Percentiles rank a stretch among this genome's conserved stretches.
Evolutionary conservation across 2,888 invertebrate species (phyloP).

Genomic region (Stratiomys singularior): DNA sequence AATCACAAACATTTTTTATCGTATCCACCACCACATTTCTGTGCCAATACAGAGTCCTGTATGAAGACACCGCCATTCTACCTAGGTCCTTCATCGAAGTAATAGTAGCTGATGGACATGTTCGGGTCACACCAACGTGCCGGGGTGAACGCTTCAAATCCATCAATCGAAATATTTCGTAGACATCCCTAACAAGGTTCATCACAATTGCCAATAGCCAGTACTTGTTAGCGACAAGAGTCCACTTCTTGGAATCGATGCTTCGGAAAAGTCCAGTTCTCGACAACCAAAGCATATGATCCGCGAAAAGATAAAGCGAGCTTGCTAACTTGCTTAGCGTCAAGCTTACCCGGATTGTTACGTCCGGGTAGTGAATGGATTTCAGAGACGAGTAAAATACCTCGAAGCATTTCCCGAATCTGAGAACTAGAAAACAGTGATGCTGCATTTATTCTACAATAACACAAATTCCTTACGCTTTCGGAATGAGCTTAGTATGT

Average conservation of each 20-base stretch:
- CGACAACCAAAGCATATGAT: constrained; percentile 88
- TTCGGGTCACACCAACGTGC: constrained; percentile 60
- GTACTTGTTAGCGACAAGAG: constrained; percentile 77
- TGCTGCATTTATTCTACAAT: background rate
- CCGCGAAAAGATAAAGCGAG: constrained; percentile 82
- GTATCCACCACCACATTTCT: constrained; percentile 83
- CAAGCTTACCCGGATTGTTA: constrained; percentile 75
- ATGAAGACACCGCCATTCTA: constrained; percentile 58
- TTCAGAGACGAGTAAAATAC: constrained; percentile 79
- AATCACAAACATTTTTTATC: constrained; percentile 85
- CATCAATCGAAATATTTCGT: constrained; percentile 78
- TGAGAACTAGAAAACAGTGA: constrained; percentile 74
- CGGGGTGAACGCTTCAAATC: constrained; percentile 68
- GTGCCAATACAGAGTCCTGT: constrained; percentile 60
- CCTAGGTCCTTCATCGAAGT: constrained; percentile 57
- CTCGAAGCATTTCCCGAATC: constrained; percentile 87
- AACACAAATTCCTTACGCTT: constrained; percentile 84
- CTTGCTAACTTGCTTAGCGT: constrained; percentile 83
- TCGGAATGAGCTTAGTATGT: constrained; percentile 84
- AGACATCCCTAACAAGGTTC: constrained; percentile 83
- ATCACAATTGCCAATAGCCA: constrained; percentile 86
- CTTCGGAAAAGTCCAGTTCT: constrained; percentile 74
- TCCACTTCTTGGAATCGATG: constrained; percentile 82
- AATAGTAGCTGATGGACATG: constrained; percentile 56
- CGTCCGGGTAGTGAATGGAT: constrained; percentile 77